Conservation (phyloP, 92 coral and sea anemone species). For the Hydrozoanthus gracilis region DNA sequence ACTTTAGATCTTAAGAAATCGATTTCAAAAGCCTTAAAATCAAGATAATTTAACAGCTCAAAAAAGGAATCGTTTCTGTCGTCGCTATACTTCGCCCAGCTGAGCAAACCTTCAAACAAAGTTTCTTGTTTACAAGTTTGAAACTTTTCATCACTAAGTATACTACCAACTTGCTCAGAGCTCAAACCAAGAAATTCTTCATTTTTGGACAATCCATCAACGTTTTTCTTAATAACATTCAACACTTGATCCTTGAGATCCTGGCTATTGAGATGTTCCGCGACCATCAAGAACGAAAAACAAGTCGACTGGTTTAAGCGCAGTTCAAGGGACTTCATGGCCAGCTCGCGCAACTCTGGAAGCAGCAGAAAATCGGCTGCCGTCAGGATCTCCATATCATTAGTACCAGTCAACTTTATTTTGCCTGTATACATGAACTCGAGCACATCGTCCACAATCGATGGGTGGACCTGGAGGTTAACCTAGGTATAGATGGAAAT, state of each 20-base stretch:
- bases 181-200: conserved; percentile 19
- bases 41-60: neutral
- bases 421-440: conserved; percentile 29
- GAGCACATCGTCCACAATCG: conserved; percentile 20
- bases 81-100: conserved; percentile 3
- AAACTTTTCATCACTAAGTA: conserved; percentile 15
- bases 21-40: conserved; percentile 9
- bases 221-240: conserved; percentile 3
- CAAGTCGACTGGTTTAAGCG: conserved; percentile 28
- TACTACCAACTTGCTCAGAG: conserved; percentile 9
- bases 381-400: conserved; percentile 14
- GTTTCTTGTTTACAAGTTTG: conserved; percentile 38
- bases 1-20: conserved; percentile 3
- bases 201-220: conserved; percentile 7
- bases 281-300: neutral
- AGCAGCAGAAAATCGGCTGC: conserved; percentile 37
- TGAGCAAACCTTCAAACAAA: conserved; percentile 20
- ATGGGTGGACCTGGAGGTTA: conserved; percentile 13
- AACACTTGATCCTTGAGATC: conserved; percentile 20
- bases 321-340: conserved; percentile 16
- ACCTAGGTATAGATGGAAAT: neutral
- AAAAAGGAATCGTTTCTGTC: neutral
- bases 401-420: conserved; percentile 1
- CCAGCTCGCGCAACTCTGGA: conserved; percentile 16
- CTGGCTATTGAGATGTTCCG: conserved; percentile 23